These are phyloP conservation scores for Apogon talboti DNA, from an alignment of 2,797 vertebrate genomes.

Conservation along the genomic window DNA sequence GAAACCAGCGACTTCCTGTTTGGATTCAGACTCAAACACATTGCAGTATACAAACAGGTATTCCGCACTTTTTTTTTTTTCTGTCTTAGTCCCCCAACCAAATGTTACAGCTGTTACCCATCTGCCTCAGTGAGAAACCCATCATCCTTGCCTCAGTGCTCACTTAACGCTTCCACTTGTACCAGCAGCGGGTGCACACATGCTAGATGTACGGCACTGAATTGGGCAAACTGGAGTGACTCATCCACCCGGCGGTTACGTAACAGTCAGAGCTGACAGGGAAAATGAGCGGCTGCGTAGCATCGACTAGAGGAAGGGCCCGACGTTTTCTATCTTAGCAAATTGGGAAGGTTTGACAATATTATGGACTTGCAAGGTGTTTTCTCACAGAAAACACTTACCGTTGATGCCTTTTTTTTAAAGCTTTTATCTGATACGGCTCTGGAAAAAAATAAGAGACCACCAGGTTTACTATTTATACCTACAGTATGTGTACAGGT, in stretches of 20 bases:
- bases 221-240: slow-evolving; percentile 75
- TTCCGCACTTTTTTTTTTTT: slow-evolving; percentile 7
- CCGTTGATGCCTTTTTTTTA: background rate
- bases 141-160: slow-evolving; percentile 60
- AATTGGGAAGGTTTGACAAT: slow-evolving; percentile 1
- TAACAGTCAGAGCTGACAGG: slow-evolving; percentile 64
- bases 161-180: slow-evolving; percentile 59
- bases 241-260: slow-evolving; percentile 77
- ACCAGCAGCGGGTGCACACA: slow-evolving; percentile 53
- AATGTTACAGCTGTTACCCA: slow-evolving; percentile 40
- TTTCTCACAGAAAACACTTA: background rate
- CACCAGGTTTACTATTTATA: no score
- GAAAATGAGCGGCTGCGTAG: slow-evolving; percentile 55
- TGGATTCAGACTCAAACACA: slow-evolving; percentile 9
- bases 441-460: no score
- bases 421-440: background rate
- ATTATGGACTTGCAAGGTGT: slow-evolving; percentile 8
- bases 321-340: slow-evolving; percentile 15
- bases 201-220: slow-evolving; percentile 57
- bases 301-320: slow-evolving; percentile 26
- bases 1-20: slow-evolving; percentile 12
- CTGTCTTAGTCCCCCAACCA: slow-evolving; percentile 13
- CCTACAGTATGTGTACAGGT: no score
- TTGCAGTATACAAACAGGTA: slow-evolving; percentile 5
- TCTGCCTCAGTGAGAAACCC: slow-evolving; percentile 59